Conservation (phyloP, 1,140 invertebrate genomes). For the Listronotus oregonensis region DNA sequence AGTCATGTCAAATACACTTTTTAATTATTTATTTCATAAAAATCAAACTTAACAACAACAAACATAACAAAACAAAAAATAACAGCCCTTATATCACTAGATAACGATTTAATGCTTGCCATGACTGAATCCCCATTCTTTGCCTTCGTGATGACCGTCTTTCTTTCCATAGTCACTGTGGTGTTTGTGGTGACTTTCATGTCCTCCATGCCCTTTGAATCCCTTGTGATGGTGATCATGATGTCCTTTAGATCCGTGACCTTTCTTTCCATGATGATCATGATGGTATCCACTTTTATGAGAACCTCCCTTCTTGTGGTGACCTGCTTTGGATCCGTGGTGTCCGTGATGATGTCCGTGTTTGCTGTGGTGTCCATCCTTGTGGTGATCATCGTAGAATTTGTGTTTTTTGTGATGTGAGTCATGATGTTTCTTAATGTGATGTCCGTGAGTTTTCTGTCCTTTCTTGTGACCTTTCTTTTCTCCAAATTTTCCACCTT, state of each 20-base stretch:
- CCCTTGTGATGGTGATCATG: constrained; percentile 77
- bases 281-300: constrained; percentile 70
- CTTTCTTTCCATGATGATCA: constrained; percentile 70
- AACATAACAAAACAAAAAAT: constrained; percentile 3
- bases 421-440: constrained; percentile 80
- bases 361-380: constrained; percentile 75
- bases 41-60: constrained; percentile 4
- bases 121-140: constrained; percentile 58
- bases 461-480: constrained; percentile 72
- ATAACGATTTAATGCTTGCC: constrained; percentile 8
- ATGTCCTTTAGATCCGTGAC: constrained; percentile 69
- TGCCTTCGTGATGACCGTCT: constrained; percentile 65
- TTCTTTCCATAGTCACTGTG: constrained; percentile 69
- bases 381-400: constrained; percentile 77
- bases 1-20: too few relatives aligned
- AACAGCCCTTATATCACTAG: neutral
- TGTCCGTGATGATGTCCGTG: constrained; percentile 72
- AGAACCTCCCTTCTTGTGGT: constrained; percentile 71
- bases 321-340: constrained; percentile 69
- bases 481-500: constrained; percentile 70
- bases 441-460: constrained; percentile 72
- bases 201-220: constrained; percentile 70
- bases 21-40: too few relatives aligned
- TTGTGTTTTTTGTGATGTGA: constrained; percentile 81
- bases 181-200: constrained; percentile 68